phyloP scores from a whole-genome alignment of 2,888 invertebrate genomes.

The Agrochola macilenta region DNA sequence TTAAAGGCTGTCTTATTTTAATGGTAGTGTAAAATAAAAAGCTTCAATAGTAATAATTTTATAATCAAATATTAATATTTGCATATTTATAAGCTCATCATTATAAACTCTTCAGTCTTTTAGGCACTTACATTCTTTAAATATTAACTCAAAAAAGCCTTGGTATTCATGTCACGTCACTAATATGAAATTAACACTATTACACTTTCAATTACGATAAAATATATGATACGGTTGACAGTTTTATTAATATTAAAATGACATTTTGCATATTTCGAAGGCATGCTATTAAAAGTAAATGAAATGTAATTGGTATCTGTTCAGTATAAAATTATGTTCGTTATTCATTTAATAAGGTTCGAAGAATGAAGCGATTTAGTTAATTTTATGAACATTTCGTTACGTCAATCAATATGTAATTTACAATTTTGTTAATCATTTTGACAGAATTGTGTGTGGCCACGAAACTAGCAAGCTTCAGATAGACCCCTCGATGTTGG shows the following conservation, averaged over 20 bases:
- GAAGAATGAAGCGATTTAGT: slow-evolving; percentile 38
- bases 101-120: neutral
- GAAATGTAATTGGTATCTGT: slow-evolving; percentile 30
- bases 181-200: slow-evolving; percentile 38
- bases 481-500: neutral
- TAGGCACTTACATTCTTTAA: neutral
- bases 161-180: neutral
- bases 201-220: slow-evolving; percentile 36
- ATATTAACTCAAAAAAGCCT: neutral
- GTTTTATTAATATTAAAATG: slow-evolving; percentile 51
- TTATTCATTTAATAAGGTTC: slow-evolving; percentile 14
- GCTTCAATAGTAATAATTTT: neutral
- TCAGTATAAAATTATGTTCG: slow-evolving; percentile 24
- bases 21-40: neutral
- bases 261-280: slow-evolving; percentile 58
- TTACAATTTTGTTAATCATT: slow-evolving; percentile 14
- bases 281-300: slow-evolving; percentile 51
- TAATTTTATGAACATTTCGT: slow-evolving; percentile 48
- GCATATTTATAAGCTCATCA: neutral
- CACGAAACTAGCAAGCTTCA: neutral
- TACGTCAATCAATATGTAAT: slow-evolving; percentile 42
- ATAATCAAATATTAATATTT: slow-evolving; percentile 9
- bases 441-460: slow-evolving; percentile 16
- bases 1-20: too few relatives aligned
- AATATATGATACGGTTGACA: slow-evolving; percentile 39